Evolutionary conservation across 1,140 invertebrate genomes (phyloP).

Genomic region (Heliconius himera): DNA sequence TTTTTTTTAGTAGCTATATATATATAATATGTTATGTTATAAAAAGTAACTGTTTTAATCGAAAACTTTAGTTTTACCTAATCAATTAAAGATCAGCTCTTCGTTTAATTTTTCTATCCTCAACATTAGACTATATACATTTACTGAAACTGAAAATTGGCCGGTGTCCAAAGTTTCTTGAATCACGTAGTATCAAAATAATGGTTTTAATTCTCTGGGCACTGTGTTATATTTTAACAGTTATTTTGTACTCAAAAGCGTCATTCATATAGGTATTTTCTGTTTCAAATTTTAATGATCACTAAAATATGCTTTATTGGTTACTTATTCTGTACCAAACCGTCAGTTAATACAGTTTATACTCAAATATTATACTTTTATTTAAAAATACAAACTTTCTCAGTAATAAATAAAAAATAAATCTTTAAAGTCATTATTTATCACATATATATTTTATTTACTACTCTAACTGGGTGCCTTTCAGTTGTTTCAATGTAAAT

Average conservation of each 20-base stretch:
- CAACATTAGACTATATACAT: not conserved
- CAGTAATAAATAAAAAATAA: not conserved
- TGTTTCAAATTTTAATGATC: too few relatives aligned
- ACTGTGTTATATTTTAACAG: constrained; percentile 4
- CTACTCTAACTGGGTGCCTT: constrained; percentile 13
- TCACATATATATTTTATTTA: not conserved
- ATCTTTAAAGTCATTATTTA: not conserved
- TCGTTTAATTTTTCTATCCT: not conserved
- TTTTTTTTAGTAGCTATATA: not conserved
- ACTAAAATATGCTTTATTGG: too few relatives aligned
- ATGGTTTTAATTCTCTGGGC: constrained; percentile 10
- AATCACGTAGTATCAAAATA: not conserved
- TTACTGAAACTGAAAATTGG: not conserved
- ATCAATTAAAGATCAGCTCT: not conserved
- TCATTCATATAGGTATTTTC: too few relatives aligned
- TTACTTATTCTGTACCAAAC: not conserved
- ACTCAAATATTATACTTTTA: not conserved
- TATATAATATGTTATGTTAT: too few relatives aligned
- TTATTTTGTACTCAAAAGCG: not conserved
- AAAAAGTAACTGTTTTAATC: not conserved
- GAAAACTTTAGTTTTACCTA: not conserved
- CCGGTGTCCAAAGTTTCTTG: not conserved
- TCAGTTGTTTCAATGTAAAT: constrained; percentile 31
- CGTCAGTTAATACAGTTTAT: not conserved
- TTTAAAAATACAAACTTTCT: not conserved